These are phyloP conservation scores for Ammospiza nelsoni DNA, from an alignment of 2,113 vertebrate genomes.

Conservation along the genomic window DNA sequence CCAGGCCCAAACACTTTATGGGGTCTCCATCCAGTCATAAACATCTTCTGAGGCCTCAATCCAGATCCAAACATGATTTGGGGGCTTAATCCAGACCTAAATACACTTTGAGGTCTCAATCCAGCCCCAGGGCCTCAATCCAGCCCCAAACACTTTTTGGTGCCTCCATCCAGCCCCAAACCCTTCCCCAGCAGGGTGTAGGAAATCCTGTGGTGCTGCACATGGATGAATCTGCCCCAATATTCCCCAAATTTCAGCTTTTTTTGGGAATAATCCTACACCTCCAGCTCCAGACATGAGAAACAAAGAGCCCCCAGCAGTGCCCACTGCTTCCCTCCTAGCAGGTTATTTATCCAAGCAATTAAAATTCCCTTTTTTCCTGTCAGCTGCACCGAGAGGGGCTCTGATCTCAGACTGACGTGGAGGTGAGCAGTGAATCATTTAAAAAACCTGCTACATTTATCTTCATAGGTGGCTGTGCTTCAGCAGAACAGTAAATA, in stretches of 20 bases:
- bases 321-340: neutral
- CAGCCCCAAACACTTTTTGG: no score
- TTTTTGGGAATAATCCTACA: neutral
- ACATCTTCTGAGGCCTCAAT: fast-evolving
- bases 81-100: neutral
- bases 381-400: neutral
- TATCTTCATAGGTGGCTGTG: slow-evolving; percentile 22
- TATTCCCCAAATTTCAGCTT: neutral
- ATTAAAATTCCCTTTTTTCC: neutral
- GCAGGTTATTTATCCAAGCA: neutral
- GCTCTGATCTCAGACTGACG: neutral
- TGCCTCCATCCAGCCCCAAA: neutral
- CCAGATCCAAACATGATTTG: fast-evolving
- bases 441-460: neutral
- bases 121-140: neutral
- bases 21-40: no score
- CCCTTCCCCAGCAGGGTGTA: neutral
- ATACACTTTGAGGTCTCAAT: fast-evolving
- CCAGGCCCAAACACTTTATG: neutral
- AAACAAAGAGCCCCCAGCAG: neutral
- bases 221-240: fast-evolving
- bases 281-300: neutral
- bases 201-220: neutral
- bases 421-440: neutral
- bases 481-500: slow-evolving; percentile 42